phyloP scores from a whole-genome alignment of 2,888 invertebrate species.

The Latheticus oryzae region DNA sequence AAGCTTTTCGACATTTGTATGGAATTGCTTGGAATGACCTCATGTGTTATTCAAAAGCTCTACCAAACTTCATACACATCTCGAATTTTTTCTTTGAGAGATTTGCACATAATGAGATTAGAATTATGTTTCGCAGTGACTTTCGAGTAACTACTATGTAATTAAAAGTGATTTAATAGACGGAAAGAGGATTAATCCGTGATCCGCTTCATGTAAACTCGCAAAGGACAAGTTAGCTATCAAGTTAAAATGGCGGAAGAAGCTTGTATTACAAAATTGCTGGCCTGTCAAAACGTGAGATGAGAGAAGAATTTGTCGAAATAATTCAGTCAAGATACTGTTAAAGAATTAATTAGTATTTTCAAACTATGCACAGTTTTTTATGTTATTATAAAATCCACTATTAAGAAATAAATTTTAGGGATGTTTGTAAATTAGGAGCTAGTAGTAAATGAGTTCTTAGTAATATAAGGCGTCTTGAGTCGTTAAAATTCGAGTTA shows the following conservation, averaged over 20 bases:
- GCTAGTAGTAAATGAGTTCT: too few species aligned
- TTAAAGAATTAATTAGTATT: too few species aligned
- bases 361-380: too few species aligned
- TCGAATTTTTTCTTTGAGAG: too few species aligned
- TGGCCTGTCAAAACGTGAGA: constrained; percentile 12
- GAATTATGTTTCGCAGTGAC: too few species aligned
- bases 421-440: constrained; percentile 2
- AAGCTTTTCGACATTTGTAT: background rate
- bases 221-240: constrained; percentile 8
- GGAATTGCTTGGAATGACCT: constrained; percentile 11
- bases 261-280: constrained; percentile 11
- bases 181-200: constrained; percentile 6
- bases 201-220: constrained; percentile 7
- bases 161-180: constrained; percentile 25
- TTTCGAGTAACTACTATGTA: constrained; percentile 11
- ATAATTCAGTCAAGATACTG: constrained; percentile 4
- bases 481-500: background rate
- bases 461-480: constrained; percentile 1
- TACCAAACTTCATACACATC: too few species aligned
- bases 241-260: constrained; percentile 9
- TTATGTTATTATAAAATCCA: too few species aligned
- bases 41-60: constrained; percentile 21
- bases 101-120: too few species aligned
- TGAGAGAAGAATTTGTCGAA: constrained; percentile 7
- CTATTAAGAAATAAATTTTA: background rate